Evolutionary conservation across 2,888 invertebrate genomes (phyloP).

Genomic region (Cosmorhoe ocellata): DNA sequence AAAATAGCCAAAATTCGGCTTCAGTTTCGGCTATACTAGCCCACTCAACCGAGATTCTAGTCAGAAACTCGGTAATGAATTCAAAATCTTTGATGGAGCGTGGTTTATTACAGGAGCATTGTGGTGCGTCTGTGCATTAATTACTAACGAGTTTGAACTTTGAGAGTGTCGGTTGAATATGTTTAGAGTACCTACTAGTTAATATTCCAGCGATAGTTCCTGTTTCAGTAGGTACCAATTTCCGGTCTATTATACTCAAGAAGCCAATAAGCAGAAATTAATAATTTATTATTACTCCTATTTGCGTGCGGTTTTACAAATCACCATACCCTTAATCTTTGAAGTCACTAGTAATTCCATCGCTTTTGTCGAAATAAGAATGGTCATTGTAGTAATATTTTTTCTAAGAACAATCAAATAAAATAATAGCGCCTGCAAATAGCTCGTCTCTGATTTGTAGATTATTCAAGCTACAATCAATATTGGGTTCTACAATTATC

Average conservation of each 20-base stretch:
- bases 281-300: too few species aligned
- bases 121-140: slow-evolving; percentile 43
- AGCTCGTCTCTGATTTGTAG: slow-evolving; percentile 4
- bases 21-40: not conserved
- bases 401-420: not conserved
- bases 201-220: slow-evolving; percentile 19
- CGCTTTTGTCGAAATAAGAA: too few species aligned
- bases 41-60: slow-evolving; percentile 47
- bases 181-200: slow-evolving; percentile 18
- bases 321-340: too few species aligned
- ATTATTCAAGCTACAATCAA: slow-evolving; percentile 17
- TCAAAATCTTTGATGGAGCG: slow-evolving; percentile 65
- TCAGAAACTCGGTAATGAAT: slow-evolving; percentile 71
- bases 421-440: not conserved
- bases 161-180: slow-evolving; percentile 22
- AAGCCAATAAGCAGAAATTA: not conserved
- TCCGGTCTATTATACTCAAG: not conserved
- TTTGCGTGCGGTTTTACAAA: too few species aligned
- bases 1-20: not conserved
- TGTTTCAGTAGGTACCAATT: slow-evolving; percentile 11
- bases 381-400: too few species aligned
- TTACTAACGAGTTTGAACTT: slow-evolving; percentile 41
- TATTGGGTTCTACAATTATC: slow-evolving; percentile 13
- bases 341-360: too few species aligned
- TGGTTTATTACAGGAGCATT: slow-evolving; percentile 57